Evolutionary conservation across 2,797 vertebrate genomes (phyloP), one percentile per base, ranked within the genome.

Genomic region (Synanceia verrucosa): DNA sequence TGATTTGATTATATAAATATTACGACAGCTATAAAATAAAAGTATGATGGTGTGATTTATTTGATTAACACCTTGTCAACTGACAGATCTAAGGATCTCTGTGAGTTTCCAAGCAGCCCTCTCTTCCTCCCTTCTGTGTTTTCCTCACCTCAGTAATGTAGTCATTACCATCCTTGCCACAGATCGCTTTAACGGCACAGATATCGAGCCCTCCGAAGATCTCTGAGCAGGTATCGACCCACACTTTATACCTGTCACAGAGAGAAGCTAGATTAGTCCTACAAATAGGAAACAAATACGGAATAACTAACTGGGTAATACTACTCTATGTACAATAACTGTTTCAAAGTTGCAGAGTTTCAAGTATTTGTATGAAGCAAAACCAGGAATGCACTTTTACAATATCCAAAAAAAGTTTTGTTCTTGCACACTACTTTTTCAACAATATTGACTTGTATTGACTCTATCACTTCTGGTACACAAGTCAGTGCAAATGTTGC

Each of bases 181-280:
- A 98, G 31, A 99, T 97, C 83, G 97, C 97, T 95, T 99, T 99
- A 72, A 99, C 96, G 9, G 97, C 98, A 88, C 98, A 99, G 93
- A 99, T 96, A 70, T 99, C 98, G 89, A 99, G 91, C 28, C 97
- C 96, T 64, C 97, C 97, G 68, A 98, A 99, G 74, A 99, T 96
- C 84, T 98, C 97, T 33, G 97, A 96, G 60, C 97, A 99, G 85
- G 93, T 94, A 78, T 99, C 97, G 31, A 98, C 97, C 98, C 98
- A 99, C 75, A 96, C 89, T 76, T 97, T 99, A 88, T 96, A 99
- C 89, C 89, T 91, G 86, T 44, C 55, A 52, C 58, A 77, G 65
- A 78, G 36, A 75, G 28, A 79, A 18, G 2, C 13, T 34, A 29
- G 31, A 50, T 64, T 18, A 63, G 21, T 33, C n/a, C 43, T 28